A percentile compares a stretch with the other conserved stretches of the same genome.
phyloP scores from a whole-genome alignment of 2,797 vertebrate genomes.

The Galagoides demidoff region DNA sequence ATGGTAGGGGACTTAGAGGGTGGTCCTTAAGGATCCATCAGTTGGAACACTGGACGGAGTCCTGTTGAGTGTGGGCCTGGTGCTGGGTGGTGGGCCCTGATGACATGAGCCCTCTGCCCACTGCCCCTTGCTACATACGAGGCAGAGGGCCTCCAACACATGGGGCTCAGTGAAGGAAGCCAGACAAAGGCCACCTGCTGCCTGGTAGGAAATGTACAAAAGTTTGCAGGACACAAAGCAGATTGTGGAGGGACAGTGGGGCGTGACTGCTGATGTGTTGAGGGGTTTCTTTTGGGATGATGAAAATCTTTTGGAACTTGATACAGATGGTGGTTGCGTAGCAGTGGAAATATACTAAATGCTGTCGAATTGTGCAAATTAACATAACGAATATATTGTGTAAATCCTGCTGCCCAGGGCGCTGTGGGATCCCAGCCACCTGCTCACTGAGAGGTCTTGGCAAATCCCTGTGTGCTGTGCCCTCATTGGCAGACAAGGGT shows the following conservation, averaged over 20 bases:
- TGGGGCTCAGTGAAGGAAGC: neutral
- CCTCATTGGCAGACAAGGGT: fast-evolving
- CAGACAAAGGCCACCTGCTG: fast-evolving
- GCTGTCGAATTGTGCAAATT: too few relatives aligned
- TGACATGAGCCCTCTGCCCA: neutral
- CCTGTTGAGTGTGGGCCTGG: neutral
- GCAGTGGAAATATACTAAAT: neutral
- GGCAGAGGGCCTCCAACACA: neutral
- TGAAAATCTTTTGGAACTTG: neutral
- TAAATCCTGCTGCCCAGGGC: neutral
- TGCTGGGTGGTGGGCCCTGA: neutral
- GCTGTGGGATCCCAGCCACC: neutral
- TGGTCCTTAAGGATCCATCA: fast-evolving
- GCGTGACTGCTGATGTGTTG: fast-evolving
- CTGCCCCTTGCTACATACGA: neutral
- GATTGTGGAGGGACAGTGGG: neutral
- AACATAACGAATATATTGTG: neutral
- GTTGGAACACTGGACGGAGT: neutral
- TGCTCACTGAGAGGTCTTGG: neutral
- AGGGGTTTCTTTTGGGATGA: neutral
- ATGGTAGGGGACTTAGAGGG: too few relatives aligned
- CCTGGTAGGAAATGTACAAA: neutral
- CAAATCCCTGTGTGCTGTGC: fast-evolving
- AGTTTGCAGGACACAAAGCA: neutral
- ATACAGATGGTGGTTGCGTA: neutral